These are phyloP conservation scores for Mormyrus proboscirostris DNA, from an alignment of 2,797 vertebrate species.

Conservation along the genomic window DNA sequence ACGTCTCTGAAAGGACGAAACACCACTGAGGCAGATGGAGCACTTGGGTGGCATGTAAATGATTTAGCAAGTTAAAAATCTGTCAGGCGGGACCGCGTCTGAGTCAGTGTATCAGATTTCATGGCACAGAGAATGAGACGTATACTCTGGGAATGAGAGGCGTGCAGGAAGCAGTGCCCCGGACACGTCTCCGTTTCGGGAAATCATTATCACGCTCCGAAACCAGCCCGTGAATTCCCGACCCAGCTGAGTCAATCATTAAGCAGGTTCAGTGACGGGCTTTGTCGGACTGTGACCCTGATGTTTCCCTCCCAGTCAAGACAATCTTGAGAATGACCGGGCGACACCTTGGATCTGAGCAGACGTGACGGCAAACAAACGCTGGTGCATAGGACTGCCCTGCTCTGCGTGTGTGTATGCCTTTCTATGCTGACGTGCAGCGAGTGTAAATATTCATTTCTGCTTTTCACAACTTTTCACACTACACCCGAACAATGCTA, in stretches of 20 bases:
- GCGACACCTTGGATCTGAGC: background rate
- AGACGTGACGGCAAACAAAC: background rate
- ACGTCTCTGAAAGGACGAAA: background rate
- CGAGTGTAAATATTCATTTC: background rate
- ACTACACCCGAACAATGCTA: background rate
- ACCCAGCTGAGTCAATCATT: background rate
- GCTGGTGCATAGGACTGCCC: background rate
- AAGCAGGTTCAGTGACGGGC: background rate
- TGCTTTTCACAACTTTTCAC: background rate
- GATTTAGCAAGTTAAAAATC: background rate
- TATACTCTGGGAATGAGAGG: background rate
- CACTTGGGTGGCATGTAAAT: background rate
- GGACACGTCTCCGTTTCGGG: background rate
- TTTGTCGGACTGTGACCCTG: background rate
- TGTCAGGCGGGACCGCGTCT: background rate
- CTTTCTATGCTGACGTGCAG: background rate
- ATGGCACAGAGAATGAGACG: background rate
- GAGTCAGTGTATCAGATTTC: background rate
- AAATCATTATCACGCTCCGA: background rate
- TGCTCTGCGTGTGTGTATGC: background rate
- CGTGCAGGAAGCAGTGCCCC: background rate
- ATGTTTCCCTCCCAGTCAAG: background rate
- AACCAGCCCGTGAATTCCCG: background rate
- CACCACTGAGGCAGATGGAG: background rate
- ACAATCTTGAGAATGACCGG: background rate